These are phyloP conservation scores for Diorhabda carinulata DNA, from an alignment of 1,140 invertebrate genomes.

Conservation along the genomic window DNA sequence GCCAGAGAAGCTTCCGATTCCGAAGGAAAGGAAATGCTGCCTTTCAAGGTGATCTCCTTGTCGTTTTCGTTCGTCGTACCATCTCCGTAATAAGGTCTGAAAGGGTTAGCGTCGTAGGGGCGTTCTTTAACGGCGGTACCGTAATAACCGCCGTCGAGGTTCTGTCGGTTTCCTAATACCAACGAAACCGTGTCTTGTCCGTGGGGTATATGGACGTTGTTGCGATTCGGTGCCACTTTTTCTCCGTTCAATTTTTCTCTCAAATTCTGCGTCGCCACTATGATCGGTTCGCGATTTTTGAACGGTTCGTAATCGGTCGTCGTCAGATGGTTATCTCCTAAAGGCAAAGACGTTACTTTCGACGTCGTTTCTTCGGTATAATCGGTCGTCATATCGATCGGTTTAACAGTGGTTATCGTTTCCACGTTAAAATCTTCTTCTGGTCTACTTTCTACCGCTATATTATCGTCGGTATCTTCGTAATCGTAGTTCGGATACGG, in stretches of 20 bases:
- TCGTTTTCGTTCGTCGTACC: slow-evolving; percentile 5
- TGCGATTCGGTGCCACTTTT: slow-evolving; percentile 51
- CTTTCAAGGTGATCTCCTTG: neutral
- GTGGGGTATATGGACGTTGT: slow-evolving; percentile 60
- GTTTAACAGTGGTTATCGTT: slow-evolving; percentile 18
- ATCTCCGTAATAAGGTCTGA: slow-evolving; percentile 38
- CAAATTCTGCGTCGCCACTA: slow-evolving; percentile 43
- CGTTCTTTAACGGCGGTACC: slow-evolving; percentile 49
- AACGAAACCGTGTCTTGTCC: slow-evolving; percentile 62
- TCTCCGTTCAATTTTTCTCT: slow-evolving; percentile 45
- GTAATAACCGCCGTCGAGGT: slow-evolving; percentile 53
- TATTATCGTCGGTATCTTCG: slow-evolving; percentile 37
- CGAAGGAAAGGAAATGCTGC: neutral
- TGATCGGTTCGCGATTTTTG: slow-evolving; percentile 36
- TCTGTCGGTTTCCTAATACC: slow-evolving; percentile 60
- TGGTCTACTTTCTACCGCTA: slow-evolving; percentile 36
- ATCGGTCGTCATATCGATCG: slow-evolving; percentile 14
- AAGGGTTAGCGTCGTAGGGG: slow-evolving; percentile 47
- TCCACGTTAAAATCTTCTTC: slow-evolving; percentile 26
- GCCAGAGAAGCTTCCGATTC: slow-evolving; percentile 44
- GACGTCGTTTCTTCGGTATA: slow-evolving; percentile 22
- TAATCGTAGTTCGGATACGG: slow-evolving; percentile 37
- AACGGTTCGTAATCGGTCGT: slow-evolving; percentile 19
- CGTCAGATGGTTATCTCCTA: slow-evolving; percentile 43
- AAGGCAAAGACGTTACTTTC: slow-evolving; percentile 45